Evolutionary conservation across 2,888 invertebrate genomes (phyloP).

Genomic region (Mechanitis mazaeus): DNA sequence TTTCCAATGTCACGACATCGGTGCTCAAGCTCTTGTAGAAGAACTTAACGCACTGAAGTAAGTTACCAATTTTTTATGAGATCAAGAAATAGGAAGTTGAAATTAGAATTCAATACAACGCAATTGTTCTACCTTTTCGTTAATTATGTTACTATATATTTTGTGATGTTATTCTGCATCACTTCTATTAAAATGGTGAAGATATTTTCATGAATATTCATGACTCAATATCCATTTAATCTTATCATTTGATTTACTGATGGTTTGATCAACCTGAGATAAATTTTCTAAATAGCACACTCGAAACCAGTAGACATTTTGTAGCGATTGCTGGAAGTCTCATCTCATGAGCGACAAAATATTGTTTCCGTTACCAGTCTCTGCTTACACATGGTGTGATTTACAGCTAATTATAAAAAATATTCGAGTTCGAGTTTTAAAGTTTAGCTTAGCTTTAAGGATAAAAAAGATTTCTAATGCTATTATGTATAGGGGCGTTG

Average conservation of each 20-base stretch:
- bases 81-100: background rate
- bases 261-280: too few relatives aligned
- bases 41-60: constrained; percentile 84
- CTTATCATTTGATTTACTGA: constrained; percentile 8
- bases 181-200: too few relatives aligned
- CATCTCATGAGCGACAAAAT: constrained; percentile 29
- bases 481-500: constrained; percentile 52
- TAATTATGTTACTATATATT: too few relatives aligned
- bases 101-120: too few relatives aligned
- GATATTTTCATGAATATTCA: background rate
- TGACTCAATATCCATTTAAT: constrained; percentile 10
- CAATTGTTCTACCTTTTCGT: background rate
- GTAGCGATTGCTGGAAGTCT: background rate
- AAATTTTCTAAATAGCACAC: too few relatives aligned
- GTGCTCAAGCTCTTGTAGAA: constrained; percentile 87
- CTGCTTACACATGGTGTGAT: constrained; percentile 47
- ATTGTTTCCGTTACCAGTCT: constrained; percentile 45
- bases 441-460: constrained; percentile 5
- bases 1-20: constrained; percentile 88
- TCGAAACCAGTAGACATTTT: background rate
- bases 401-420: background rate
- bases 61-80: constrained; percentile 31
- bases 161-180: too few relatives aligned
- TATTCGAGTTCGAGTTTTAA: constrained; percentile 3
- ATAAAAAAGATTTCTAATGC: constrained; percentile 11